Evolutionary conservation across 2,888 invertebrate species (phyloP), one percentile per base, ranked within the genome.

Genomic region (Nasonovia ribisnigri): DNA sequence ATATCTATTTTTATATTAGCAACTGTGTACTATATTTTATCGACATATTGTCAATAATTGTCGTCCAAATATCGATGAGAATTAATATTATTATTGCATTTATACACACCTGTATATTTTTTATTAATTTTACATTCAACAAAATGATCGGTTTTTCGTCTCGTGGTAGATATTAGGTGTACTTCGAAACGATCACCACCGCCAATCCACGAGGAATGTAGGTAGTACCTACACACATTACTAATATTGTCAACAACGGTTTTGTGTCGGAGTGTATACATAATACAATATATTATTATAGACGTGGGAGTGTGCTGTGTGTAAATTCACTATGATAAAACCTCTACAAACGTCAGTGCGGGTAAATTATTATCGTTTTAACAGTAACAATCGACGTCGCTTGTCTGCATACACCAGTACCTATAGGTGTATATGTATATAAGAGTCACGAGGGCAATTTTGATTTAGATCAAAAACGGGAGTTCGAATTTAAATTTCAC

Each of bases 161-260:
- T 36, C 36, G 36, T 36, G 77, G 20, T 8, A 77, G 20, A 4
- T 20, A 77, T 36, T 77, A 36, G 36, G 20, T 77, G 8, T 36
- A 77, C 36, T 77, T 20, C 20, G 36, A 77, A 77, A 77, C 36
- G 36, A 77, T 36, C 67, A n/a, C 67, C 16, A n/a, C n/a, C 36
- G 16, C 67, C 36, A 16, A 67, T 77, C 77, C 36, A 77, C 20
- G 20, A 77, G 20, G 20, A 77, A 36, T 77, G 77, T 36, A 77
- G 36, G 77, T 77, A 77, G 77, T 77, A 36, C 16, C n/a, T 51
- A 51, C 51, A 77, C 20, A 77, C 77, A 77, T 36, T 77, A 77
- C 77, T 42, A 89, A 42, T 89, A 89, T 88, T 86, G 86, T 46
- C n/a, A 46, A 86, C 43, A 46, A 29, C 86, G 46, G 43, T 86